Conservation (phyloP, 1,140 invertebrate species). For the Diuraphis noxia region DNA sequence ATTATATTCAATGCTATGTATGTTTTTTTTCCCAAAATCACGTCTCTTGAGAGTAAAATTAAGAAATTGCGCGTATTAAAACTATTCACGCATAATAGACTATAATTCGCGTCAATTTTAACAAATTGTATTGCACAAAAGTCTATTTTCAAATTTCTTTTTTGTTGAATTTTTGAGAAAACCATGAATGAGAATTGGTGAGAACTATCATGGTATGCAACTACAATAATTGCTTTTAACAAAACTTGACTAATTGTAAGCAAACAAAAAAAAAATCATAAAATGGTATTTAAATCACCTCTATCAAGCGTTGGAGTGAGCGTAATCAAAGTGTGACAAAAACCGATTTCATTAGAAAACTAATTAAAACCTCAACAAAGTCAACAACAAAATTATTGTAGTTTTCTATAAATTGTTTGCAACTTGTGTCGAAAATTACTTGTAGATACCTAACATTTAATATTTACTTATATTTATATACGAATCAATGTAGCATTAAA, state of each 20-base stretch:
- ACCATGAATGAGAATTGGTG: not conserved
- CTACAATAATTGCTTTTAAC: not conserved
- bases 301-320: not conserved
- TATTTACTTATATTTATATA: not conserved
- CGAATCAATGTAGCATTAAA: not conserved
- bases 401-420: not conserved
- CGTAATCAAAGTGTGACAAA: not conserved
- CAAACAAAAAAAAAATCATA: not conserved
- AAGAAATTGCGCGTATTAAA: not conserved
- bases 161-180: not conserved
- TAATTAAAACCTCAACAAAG: no score
- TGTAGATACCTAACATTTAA: not conserved
- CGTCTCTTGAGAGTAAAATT: not conserved
- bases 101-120: not conserved
- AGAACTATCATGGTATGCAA: not conserved
- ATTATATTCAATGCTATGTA: not conserved
- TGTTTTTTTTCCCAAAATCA: not conserved
- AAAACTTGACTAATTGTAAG: not conserved
- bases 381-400: no score
- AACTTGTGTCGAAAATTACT: not conserved
- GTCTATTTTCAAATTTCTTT: not conserved
- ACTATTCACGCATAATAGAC: not conserved
- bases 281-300: not conserved
- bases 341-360: not conserved
- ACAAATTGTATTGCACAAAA: not conserved